Evolutionary conservation across 2,797 vertebrate genomes (phyloP).

Genomic region (Iguana delicatissima): DNA sequence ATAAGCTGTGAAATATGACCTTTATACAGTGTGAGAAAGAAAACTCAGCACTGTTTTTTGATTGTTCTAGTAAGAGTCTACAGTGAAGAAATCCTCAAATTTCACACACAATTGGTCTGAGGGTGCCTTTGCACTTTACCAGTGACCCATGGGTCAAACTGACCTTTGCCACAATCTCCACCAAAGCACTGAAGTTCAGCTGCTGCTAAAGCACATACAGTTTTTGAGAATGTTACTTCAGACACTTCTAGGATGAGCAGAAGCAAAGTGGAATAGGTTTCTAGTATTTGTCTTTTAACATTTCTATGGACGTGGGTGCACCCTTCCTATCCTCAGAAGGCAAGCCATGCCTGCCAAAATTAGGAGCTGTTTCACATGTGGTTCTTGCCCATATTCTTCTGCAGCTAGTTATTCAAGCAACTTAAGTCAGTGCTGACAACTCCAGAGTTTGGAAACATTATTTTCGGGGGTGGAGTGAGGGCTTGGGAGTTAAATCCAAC

Average conservation of each 20-base stretch:
- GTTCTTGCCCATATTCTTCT: neutral
- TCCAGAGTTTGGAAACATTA: neutral
- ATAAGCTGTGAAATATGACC: constrained; percentile 54
- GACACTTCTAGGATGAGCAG: neutral
- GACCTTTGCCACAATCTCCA: constrained; percentile 23
- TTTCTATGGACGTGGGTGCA: neutral
- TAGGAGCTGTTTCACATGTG: neutral
- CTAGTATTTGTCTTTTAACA: neutral
- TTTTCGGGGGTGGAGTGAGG: neutral
- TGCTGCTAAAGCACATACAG: neutral
- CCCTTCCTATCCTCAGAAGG: neutral
- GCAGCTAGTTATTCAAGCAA: neutral
- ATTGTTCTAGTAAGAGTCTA: constrained; percentile 20
- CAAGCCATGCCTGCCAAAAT: neutral
- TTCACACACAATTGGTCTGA: constrained; percentile 15
- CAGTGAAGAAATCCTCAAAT: neutral
- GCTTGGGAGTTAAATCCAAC: no score
- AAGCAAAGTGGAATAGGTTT: neutral
- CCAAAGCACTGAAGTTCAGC: constrained; percentile 10
- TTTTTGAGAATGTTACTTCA: neutral
- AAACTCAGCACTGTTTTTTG: constrained; percentile 1
- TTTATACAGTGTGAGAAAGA: constrained; percentile 32
- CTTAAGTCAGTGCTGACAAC: neutral
- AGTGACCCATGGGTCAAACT: constrained; percentile 32
- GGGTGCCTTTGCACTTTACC: neutral